Evolutionary conservation across 1,140 invertebrate genomes (phyloP).

Genomic region (Zaprionus ornatus): DNA sequence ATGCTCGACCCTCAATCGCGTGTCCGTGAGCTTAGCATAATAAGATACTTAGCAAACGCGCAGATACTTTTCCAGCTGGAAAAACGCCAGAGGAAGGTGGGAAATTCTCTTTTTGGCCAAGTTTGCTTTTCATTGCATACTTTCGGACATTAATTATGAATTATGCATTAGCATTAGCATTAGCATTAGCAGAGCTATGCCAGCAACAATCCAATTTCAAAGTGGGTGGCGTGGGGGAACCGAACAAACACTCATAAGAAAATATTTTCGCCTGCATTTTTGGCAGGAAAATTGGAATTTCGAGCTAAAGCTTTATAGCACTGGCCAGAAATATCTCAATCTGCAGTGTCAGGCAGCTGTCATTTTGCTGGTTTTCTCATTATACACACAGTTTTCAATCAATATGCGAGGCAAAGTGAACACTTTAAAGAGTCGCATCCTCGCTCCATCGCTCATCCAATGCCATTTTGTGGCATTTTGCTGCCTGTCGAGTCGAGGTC

Average conservation of each 20-base stretch:
- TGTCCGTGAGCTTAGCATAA: conserved; percentile 8
- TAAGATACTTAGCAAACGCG: conserved; percentile 23
- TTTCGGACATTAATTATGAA: conserved; percentile 21
- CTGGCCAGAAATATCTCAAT: not conserved
- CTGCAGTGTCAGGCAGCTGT: not conserved
- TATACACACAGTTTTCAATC: conserved; percentile 14
- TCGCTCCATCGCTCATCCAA: not conserved
- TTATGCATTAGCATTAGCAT: conserved; percentile 5
- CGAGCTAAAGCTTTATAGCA: not conserved
- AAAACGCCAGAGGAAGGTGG: not conserved
- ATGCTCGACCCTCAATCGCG: not conserved
- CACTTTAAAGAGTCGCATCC: conserved; percentile 12
- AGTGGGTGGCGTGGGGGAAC: not conserved
- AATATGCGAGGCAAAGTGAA: conserved; percentile 13
- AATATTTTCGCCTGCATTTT: not conserved
- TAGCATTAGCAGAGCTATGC: not conserved
- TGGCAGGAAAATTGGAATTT: not conserved
- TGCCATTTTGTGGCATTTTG: conserved; percentile 1
- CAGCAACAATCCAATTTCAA: not conserved
- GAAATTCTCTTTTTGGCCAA: conserved; percentile 4
- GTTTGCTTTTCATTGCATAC: conserved; percentile 30
- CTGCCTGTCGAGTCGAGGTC: not conserved
- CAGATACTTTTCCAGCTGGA: conserved; percentile 9
- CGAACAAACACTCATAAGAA: not conserved
- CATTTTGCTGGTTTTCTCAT: not conserved